Percentiles rank a stretch among this genome's conserved stretches.
phyloP scores from a whole-genome alignment of 30 jellyfish, hydroid and myxozoan species.

The Aurelia coerulea region DNA sequence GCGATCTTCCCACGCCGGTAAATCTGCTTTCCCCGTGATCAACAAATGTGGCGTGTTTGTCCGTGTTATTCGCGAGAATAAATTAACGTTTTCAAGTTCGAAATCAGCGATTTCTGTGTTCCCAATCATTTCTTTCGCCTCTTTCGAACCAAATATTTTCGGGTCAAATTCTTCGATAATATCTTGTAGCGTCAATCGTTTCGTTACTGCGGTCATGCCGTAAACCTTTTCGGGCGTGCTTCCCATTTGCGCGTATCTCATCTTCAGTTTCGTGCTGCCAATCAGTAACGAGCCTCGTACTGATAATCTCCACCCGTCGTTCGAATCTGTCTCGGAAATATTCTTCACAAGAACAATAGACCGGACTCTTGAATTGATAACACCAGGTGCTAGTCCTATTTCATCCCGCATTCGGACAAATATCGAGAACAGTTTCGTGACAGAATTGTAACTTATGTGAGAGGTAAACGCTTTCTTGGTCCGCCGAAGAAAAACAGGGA shows the following conservation, averaged over 20 bases:
- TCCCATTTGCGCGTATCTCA: constrained; percentile 90
- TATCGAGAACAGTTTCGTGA: constrained; percentile 71
- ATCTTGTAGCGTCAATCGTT: constrained; percentile 73
- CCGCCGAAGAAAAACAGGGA: constrained; percentile 82
- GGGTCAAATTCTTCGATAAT: constrained; percentile 92
- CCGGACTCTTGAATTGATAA: constrained; percentile 62
- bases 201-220: constrained; percentile 90
- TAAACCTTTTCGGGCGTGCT: constrained; percentile 80
- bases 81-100: constrained; percentile 69
- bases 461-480: constrained; percentile 90
- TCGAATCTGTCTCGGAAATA: constrained; percentile 54
- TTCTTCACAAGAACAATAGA: constrained; percentile 82
- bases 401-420: constrained; percentile 88
- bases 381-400: constrained; percentile 81
- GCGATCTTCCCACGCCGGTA: constrained; percentile 93
- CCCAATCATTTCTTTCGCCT: constrained; percentile 82
- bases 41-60: constrained; percentile 90
- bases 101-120: constrained; percentile 86
- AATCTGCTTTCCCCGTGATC: constrained; percentile 84
- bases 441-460: constrained; percentile 90
- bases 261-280: constrained; percentile 76
- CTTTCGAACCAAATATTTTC: constrained; percentile 67
- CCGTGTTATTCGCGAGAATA: constrained; percentile 90
- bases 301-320: constrained; percentile 84
- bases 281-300: constrained; percentile 86